Percentiles rank a stretch among this genome's conserved stretches.
phyloP scores from a whole-genome alignment of 2,113 vertebrate species.

The Elephas maximus region DNA sequence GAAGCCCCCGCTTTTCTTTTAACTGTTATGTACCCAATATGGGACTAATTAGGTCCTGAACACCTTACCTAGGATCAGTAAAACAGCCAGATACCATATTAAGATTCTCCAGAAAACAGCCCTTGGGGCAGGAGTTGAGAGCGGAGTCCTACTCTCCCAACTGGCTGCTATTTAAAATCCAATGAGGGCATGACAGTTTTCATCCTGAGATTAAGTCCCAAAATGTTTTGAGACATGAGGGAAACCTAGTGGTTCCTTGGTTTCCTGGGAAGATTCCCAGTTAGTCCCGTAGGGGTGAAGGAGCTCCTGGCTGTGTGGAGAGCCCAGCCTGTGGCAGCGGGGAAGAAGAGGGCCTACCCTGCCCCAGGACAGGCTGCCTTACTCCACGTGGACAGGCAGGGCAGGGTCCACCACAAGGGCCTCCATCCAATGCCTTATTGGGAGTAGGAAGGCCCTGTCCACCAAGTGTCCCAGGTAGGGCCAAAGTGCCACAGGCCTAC shows the following conservation, averaged over 20 bases:
- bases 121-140: too few relatives aligned
- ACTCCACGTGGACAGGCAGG: rapidly evolving
- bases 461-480: rapidly evolving
- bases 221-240: neutral
- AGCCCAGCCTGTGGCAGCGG: neutral
- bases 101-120: neutral
- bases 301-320: neutral
- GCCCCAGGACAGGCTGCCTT: neutral
- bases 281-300: neutral
- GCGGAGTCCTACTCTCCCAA: too few relatives aligned
- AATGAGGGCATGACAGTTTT: neutral
- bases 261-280: neutral
- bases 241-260: neutral
- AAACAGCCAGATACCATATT: too few relatives aligned
- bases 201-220: neutral
- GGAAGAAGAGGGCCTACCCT: neutral
- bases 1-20: neutral
- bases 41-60: too few relatives aligned
- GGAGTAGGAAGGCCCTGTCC: neutral
- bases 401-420: neutral
- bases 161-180: neutral
- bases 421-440: rapidly evolving
- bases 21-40: neutral
- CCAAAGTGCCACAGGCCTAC: neutral
- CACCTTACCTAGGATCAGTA: neutral